phyloP scores from a whole-genome alignment of 2,888 invertebrate genomes.

The Parnassius glacialis region DNA sequence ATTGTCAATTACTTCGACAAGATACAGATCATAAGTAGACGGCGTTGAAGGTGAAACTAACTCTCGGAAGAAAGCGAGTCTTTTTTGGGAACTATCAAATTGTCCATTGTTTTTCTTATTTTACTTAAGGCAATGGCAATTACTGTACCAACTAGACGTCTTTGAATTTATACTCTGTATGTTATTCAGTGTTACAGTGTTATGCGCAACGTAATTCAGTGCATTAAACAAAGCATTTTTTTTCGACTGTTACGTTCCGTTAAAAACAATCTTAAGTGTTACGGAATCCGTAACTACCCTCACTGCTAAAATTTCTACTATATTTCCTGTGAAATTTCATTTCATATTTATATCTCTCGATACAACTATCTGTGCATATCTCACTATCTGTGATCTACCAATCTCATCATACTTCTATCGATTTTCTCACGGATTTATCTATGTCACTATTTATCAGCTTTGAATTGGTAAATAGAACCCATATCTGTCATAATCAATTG shows the following conservation, averaged over 20 bases:
- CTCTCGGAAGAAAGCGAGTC: constrained; percentile 29
- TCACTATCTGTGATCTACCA: neutral
- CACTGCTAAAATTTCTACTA: neutral
- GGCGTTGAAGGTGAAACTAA: constrained; percentile 31
- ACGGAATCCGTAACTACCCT: neutral
- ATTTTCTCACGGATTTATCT: constrained; percentile 17
- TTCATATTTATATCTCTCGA: constrained; percentile 3
- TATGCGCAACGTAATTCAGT: neutral
- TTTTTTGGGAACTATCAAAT: constrained; percentile 26
- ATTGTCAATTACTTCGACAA: constrained; percentile 1
- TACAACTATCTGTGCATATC: too few relatives aligned
- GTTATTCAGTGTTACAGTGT: constrained; percentile 24
- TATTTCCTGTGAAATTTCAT: constrained; percentile 7
- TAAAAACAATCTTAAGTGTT: neutral
- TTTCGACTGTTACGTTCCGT: constrained; percentile 1
- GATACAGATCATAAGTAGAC: constrained; percentile 5
- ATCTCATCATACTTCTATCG: constrained; percentile 8
- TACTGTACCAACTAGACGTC: constrained; percentile 25
- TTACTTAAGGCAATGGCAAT: constrained; percentile 31
- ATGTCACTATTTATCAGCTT: constrained; percentile 8
- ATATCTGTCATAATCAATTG: too few relatives aligned
- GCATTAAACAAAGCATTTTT: constrained; percentile 1
- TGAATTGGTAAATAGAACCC: constrained; percentile 2
- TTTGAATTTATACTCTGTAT: constrained; percentile 14
- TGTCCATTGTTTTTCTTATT: constrained; percentile 32